Evolutionary conservation across 1,140 invertebrate species (phyloP).

Genomic region (Nasonia longicornis): DNA sequence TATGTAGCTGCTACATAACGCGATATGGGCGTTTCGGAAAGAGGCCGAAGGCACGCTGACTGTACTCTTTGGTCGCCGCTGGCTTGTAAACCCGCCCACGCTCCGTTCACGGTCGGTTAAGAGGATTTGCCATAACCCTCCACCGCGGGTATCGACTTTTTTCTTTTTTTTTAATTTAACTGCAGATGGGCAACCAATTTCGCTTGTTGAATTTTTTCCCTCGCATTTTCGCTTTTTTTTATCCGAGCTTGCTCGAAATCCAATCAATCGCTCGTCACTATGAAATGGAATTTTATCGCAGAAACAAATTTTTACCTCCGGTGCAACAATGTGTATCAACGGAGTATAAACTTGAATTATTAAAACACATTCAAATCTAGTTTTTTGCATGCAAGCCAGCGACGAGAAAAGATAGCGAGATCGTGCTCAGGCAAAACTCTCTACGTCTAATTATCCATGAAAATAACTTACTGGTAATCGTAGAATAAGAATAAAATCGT

Average conservation of each 20-base stretch:
- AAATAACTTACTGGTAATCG: slow-evolving; percentile 61
- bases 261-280: slow-evolving; percentile 33
- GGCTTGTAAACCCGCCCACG: slow-evolving; percentile 22
- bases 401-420: neutral
- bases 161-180: slow-evolving; percentile 27
- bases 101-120: slow-evolving; percentile 1
- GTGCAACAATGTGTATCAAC: neutral
- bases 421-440: slow-evolving; percentile 44
- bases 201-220: neutral
- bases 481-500: slow-evolving; percentile 63
- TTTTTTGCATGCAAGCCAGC: slow-evolving; percentile 17
- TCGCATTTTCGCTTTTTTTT: slow-evolving; percentile 11
- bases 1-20: slow-evolving; percentile 49
- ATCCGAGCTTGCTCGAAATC: slow-evolving; percentile 23
- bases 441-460: slow-evolving; percentile 54
- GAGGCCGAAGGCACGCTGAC: neutral
- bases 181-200: slow-evolving; percentile 27
- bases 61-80: neutral
- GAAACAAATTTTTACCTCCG: slow-evolving; percentile 1
- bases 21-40: slow-evolving; percentile 51
- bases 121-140: slow-evolving; percentile 28
- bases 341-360: neutral
- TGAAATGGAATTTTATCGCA: slow-evolving; percentile 17
- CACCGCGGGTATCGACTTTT: neutral
- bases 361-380: neutral